These are phyloP conservation scores for Protonemura montana DNA, from an alignment of 2,888 invertebrate genomes.

Conservation along the genomic window DNA sequence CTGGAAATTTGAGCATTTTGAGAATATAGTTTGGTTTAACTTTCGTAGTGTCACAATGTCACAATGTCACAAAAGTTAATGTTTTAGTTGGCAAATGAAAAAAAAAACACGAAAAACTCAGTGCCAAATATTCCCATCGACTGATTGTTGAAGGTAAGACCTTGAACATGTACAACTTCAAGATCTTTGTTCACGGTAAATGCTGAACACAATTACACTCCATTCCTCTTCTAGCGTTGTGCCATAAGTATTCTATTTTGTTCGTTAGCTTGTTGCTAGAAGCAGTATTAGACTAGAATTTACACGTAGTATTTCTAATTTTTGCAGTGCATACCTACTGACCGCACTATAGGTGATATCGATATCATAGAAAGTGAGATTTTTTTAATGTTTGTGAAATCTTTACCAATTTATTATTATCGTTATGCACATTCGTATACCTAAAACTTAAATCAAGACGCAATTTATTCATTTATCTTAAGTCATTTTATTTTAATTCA, in stretches of 20 bases:
- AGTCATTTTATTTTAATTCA: background rate
- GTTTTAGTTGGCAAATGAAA: no score
- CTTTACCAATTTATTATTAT: background rate
- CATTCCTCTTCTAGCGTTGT: background rate
- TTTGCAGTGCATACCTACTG: background rate
- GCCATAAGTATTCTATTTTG: background rate
- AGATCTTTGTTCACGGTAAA: background rate
- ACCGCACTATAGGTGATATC: background rate
- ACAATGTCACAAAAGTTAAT: no score
- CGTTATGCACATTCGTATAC: background rate
- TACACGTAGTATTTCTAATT: background rate
- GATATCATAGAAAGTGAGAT: background rate
- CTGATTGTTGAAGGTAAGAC: background rate
- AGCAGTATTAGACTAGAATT: background rate
- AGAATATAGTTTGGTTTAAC: no score
- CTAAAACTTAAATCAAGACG: background rate
- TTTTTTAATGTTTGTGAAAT: background rate
- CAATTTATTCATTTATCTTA: no score
- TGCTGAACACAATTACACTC: background rate
- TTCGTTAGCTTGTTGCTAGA: background rate
- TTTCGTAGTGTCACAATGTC: no score
- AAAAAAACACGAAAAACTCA: no score
- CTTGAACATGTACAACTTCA: background rate
- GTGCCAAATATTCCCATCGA: background rate
- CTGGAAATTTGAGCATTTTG: background rate